A percentile compares a stretch with the other conserved stretches of the same genome.
Conservation (phyloP, 2,888 invertebrate genomes). For the Drosophila ezoana region DNA sequence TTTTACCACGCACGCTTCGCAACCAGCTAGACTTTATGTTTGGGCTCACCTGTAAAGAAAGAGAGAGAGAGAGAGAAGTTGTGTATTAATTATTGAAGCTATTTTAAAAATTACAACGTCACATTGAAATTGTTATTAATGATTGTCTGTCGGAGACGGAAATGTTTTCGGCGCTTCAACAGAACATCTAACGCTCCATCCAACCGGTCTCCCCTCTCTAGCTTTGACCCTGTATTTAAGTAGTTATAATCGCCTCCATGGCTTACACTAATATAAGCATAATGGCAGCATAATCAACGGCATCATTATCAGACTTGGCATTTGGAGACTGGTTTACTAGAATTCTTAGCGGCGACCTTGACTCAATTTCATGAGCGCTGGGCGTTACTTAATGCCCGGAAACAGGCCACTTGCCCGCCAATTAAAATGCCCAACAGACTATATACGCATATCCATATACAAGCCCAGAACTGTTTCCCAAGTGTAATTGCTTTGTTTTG, state of each 20-base stretch:
- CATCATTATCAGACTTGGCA: not conserved
- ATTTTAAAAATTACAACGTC: constrained; percentile 35
- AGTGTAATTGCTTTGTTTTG: not conserved
- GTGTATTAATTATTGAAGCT: constrained; percentile 14
- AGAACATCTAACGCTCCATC: constrained; percentile 20
- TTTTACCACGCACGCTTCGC: constrained; percentile 21
- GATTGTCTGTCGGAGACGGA: constrained; percentile 18
- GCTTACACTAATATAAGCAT: constrained; percentile 3
- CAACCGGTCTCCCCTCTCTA: constrained; percentile 24
- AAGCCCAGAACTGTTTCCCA: not conserved
- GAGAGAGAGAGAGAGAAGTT: constrained; percentile 6
- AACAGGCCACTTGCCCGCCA: constrained; percentile 3
- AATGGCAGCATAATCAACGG: not conserved
- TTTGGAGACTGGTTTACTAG: constrained; percentile 5
- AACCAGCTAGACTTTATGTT: not conserved
- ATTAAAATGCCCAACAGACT: not conserved
- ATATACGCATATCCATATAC: not conserved
- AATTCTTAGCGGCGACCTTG: constrained; percentile 25
- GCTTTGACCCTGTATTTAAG: constrained; percentile 32
- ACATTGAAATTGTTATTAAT: constrained; percentile 34
- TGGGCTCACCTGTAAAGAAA: constrained; percentile 41
- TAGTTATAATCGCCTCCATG: not conserved
- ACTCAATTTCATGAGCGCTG: constrained; percentile 22
- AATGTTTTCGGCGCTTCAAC: constrained; percentile 12
- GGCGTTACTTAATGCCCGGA: not conserved